Base-by-base conservation (phyloP, 2,113 vertebrate species). In the Etia nguti region DNA sequence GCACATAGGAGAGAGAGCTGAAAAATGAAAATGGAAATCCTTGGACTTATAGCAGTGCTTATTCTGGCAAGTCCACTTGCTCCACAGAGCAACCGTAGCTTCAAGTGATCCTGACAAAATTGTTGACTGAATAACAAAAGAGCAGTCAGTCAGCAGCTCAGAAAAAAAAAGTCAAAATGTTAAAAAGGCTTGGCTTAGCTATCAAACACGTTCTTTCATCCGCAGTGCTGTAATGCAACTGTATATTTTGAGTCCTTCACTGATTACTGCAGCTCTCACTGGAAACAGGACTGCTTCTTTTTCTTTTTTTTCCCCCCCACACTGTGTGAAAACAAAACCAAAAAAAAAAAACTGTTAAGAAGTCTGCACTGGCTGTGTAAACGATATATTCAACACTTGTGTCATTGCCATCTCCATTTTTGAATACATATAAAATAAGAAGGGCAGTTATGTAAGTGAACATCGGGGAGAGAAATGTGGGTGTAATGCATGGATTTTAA, bases 401-500 rank as follows among this genome's bases (percentile, higher is more conserved):
- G 15, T 20, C 6, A 31, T 8, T 75, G 73, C n/a, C 75, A 77
- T 80, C 56, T 88, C 68, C 26, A 80, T 84, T 85, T 62, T 79
- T 82, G 77, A 82, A 81, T 80, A n/a, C 86, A 62, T 50, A 22
- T n/a, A 10, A 60, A 82, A 56, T 80, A 36, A 26, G 60, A 84
- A 43, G 24, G 48, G 15, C 70, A 60, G 36, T 86, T 80, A 48
- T 68, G 26, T 62, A 79, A 86, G 52, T 2, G 7, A 56, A 60
- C 82, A 59, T 82, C 36, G 11, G 73, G 24, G 60, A 84, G 18
- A 43, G 86, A 80, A 22, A 50, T 6, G 79, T 84, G 26, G 57
- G 70, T 18, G 84, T 46, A 55, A 80, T 59, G 75, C 65, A 84
- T 73, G 36, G 82, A 54, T 96, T 95, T 94, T 89, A 73, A 93